phyloP scores from a whole-genome alignment of 2,113 vertebrate genomes.

The Cyphomyrus discorhynchus region DNA sequence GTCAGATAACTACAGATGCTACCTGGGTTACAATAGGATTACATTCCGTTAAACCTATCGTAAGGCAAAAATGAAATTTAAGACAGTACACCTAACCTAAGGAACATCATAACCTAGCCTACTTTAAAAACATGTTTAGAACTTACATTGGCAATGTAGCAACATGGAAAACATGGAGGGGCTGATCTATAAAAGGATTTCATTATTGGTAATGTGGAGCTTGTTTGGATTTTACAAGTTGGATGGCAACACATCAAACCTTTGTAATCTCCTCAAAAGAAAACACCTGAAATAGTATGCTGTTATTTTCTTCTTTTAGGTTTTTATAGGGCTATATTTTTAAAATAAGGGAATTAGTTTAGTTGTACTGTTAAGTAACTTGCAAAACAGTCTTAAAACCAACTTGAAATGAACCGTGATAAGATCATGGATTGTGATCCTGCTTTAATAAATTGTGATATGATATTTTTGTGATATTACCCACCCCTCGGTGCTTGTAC shows the following conservation, averaged over 20 bases:
- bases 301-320: neutral
- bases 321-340: neutral
- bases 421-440: neutral
- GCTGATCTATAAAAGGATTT: neutral
- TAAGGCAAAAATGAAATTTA: too few relatives aligned
- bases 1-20: too few relatives aligned
- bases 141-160: neutral
- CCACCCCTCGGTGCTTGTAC: neutral
- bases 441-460: neutral
- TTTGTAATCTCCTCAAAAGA: neutral
- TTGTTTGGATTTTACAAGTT: neutral
- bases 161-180: neutral
- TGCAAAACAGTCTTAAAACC: neutral
- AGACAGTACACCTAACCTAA: too few relatives aligned
- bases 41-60: too few relatives aligned
- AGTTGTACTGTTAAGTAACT: neutral
- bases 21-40: too few relatives aligned
- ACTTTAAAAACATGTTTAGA: too few relatives aligned
- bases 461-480: neutral
- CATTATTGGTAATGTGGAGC: neutral
- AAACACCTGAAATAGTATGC: neutral
- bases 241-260: neutral
- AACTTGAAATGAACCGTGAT: neutral
- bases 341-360: neutral
- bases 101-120: too few relatives aligned